phyloP scores from a whole-genome alignment of 64 coral and sea anemone species.

The Anthopleura sola region DNA sequence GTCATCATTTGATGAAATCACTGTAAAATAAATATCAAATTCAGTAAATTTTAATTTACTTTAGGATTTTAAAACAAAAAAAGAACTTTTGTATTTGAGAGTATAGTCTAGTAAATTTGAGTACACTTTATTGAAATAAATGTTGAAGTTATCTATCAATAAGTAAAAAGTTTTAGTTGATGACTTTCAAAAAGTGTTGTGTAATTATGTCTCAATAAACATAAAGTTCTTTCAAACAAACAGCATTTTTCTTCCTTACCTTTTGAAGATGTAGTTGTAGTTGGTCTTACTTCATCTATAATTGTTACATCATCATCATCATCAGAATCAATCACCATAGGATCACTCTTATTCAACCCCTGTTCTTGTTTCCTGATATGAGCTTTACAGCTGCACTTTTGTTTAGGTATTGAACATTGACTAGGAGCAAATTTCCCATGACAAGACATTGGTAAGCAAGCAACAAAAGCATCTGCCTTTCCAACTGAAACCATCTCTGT shows the following conservation, averaged over 20 bases:
- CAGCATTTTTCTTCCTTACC: neutral
- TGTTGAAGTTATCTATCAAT: too few relatives aligned
- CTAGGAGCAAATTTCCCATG: neutral
- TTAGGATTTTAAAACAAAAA: too few relatives aligned
- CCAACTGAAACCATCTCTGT: neutral
- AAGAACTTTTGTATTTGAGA: too few relatives aligned
- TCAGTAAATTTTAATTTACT: too few relatives aligned
- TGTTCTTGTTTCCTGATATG: slow-evolving; percentile 16
- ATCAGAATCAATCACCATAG: slow-evolving; percentile 31
- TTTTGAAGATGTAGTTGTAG: neutral
- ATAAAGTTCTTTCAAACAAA: neutral
- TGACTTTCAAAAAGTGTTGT: too few relatives aligned
- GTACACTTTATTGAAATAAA: too few relatives aligned
- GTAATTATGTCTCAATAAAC: too few relatives aligned
- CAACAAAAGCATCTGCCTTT: slow-evolving; percentile 1
- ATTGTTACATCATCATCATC: neutral
- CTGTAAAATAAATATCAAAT: too few relatives aligned
- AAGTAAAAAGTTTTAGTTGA: too few relatives aligned
- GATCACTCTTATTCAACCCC: neutral
- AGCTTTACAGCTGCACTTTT: neutral
- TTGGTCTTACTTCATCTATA: neutral
- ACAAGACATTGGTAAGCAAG: neutral
- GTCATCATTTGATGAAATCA: too few relatives aligned
- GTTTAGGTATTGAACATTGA: neutral
- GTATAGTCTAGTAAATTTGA: too few relatives aligned